Evolutionary conservation across 1,140 invertebrate genomes (phyloP).

Genomic region (Brachionus rotundiformis): DNA sequence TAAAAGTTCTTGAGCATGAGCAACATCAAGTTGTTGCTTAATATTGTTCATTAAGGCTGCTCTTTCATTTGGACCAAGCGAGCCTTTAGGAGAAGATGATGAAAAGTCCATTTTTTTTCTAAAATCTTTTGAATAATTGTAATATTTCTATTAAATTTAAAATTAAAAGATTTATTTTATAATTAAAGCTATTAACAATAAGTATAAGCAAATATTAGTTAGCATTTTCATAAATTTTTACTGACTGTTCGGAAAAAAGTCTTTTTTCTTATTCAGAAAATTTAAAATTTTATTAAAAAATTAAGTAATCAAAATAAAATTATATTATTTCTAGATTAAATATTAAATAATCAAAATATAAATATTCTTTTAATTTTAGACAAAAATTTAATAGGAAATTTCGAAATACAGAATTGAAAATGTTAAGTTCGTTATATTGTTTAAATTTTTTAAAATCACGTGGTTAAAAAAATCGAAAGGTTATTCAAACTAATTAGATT

Average conservation of each 20-base stretch:
- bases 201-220: not conserved
- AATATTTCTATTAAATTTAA: constrained; percentile 29
- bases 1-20: constrained; percentile 83
- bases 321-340: too few species aligned
- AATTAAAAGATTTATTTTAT: not conserved
- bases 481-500: too few species aligned
- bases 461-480: not conserved
- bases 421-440: not conserved
- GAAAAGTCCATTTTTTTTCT: constrained; percentile 22
- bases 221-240: too few species aligned
- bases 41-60: constrained; percentile 81
- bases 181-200: not conserved
- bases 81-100: constrained; percentile 1
- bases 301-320: too few species aligned
- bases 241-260: too few species aligned
- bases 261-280: too few species aligned
- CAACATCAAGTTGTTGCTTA: constrained; percentile 90
- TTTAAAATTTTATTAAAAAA: too few species aligned
- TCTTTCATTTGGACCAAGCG: constrained; percentile 34
- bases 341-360: too few species aligned
- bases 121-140: not conserved
- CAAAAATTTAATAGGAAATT: too few species aligned
- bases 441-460: not conserved
- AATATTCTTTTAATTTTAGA: too few species aligned
- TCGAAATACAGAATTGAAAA: too few species aligned